phyloP scores from a whole-genome alignment of 2,888 invertebrate species.

The Hypomecis atomaria region DNA sequence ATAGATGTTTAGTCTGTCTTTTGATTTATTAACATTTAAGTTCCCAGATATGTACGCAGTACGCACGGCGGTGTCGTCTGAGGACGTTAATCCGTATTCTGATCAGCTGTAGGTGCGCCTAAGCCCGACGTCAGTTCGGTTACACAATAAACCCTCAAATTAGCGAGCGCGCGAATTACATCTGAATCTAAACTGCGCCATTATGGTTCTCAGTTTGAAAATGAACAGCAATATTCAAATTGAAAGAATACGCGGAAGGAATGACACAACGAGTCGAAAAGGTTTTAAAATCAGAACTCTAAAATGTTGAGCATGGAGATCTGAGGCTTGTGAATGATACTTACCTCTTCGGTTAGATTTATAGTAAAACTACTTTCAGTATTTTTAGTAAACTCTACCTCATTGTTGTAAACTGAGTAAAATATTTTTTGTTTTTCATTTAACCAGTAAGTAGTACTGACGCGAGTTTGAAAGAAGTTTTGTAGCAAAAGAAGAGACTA shows the following conservation, averaged over 20 bases:
- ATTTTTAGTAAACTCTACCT: slow-evolving; percentile 1
- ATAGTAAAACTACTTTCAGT: neutral
- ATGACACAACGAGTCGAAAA: slow-evolving; percentile 70
- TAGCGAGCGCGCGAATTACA: slow-evolving; percentile 78
- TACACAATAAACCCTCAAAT: slow-evolving; percentile 80
- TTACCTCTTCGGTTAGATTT: neutral
- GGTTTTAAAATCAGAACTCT: neutral
- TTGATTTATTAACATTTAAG: slow-evolving; percentile 10
- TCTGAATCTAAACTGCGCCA: slow-evolving; percentile 82
- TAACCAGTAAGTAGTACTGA: neutral
- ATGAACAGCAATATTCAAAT: slow-evolving; percentile 83
- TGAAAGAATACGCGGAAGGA: slow-evolving; percentile 80
- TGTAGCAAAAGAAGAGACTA: no score
- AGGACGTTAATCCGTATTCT: slow-evolving; percentile 37
- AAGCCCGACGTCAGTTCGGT: slow-evolving; percentile 73
- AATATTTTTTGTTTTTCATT: neutral
- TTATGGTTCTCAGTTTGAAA: slow-evolving; percentile 79
- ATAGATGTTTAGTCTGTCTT: neutral
- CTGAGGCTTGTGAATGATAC: neutral
- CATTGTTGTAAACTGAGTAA: neutral
- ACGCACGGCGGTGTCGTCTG: slow-evolving; percentile 38
- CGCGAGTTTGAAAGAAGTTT: neutral
- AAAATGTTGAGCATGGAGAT: neutral
- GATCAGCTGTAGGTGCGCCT: slow-evolving; percentile 61
- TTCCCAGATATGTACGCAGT: slow-evolving; percentile 37